Conservation (phyloP, 2,888 invertebrate genomes). For the Chrysina gloriosa region DNA sequence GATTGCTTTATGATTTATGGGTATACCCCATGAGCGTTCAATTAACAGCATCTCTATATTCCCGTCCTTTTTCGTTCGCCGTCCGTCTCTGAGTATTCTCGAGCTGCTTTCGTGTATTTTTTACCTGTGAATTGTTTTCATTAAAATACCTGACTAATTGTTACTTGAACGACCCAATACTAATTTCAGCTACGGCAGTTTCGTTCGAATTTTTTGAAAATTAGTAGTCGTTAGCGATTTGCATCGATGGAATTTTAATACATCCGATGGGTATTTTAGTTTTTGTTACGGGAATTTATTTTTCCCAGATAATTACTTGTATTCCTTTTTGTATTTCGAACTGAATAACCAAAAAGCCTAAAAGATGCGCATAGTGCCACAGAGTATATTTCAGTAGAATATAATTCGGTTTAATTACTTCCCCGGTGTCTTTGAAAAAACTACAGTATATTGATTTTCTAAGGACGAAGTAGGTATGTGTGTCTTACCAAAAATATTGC, state of each 20-base stretch:
- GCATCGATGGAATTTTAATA: constrained; percentile 23
- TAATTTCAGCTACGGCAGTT: constrained; percentile 35
- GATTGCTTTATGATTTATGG: constrained; percentile 50
- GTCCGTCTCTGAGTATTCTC: neutral
- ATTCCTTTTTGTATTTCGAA: constrained; percentile 1
- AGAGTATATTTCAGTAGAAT: no score
- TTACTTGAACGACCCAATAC: constrained; percentile 44
- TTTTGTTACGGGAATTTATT: neutral
- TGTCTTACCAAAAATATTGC: no score
- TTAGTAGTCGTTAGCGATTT: constrained; percentile 22
- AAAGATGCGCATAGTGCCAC: no score
- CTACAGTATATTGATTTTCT: no score
- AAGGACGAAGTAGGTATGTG: no score
- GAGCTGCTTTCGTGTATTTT: constrained; percentile 20
- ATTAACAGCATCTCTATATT: constrained; percentile 43
- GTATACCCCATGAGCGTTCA: constrained; percentile 48
- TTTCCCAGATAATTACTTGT: neutral
- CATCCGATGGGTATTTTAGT: neutral
- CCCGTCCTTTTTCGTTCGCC: neutral
- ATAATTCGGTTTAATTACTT: no score
- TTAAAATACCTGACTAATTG: constrained; percentile 52
- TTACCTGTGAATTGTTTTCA: constrained; percentile 50
- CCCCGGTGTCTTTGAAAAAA: no score
- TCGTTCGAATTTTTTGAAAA: constrained; percentile 18
- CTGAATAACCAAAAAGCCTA: no score